Conservation (phyloP, 2,113 vertebrate genomes). For the Callopanchax toddi region DNA sequence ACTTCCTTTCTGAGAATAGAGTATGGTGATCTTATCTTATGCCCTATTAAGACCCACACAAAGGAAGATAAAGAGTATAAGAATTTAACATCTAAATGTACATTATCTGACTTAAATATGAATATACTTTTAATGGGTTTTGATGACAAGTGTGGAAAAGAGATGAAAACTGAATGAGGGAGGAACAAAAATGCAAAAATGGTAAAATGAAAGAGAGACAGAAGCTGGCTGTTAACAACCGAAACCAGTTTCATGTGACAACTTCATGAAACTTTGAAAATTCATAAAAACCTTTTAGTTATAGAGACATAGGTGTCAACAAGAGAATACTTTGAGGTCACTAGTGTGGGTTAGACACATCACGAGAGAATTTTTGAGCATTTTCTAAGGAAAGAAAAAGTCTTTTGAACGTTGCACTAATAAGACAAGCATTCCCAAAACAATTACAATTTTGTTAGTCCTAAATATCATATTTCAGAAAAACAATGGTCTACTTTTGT, state of each 20-base stretch:
- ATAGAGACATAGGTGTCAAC: not conserved
- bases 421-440: too few species aligned
- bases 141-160: not conserved
- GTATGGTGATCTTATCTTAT: conserved; percentile 17
- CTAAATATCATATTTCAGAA: conserved; percentile 1
- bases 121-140: not conserved
- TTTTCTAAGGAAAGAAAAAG: too few species aligned
- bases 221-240: conserved; percentile 4
- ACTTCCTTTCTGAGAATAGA: conserved; percentile 3
- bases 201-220: not conserved
- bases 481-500: not conserved
- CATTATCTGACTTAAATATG: not conserved
- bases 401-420: too few species aligned
- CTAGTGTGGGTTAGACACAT: too few species aligned
- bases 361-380: too few species aligned
- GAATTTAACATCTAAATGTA: not conserved
- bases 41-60: conserved; percentile 17
- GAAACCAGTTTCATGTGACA: conserved; percentile 15
- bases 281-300: not conserved
- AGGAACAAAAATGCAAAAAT: not conserved
- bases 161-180: not conserved
- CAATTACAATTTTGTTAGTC: not conserved
- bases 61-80: not conserved
- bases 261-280: conserved; percentile 10
- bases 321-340: not conserved